Conservation (phyloP, 2,888 invertebrate genomes). For the Folsomia manolachei region DNA sequence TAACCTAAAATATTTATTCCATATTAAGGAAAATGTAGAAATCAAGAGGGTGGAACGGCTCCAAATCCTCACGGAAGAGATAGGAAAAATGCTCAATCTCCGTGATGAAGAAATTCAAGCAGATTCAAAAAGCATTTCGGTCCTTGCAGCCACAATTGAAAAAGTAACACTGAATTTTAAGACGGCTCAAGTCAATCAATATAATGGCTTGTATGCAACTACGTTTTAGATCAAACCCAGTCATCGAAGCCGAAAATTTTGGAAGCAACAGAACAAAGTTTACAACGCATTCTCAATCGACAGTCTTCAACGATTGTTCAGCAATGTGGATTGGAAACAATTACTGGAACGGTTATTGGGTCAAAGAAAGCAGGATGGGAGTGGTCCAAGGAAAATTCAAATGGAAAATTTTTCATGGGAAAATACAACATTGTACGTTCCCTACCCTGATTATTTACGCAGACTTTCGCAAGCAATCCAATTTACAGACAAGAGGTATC, state of each 20-base stretch:
- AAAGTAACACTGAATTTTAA: constrained; percentile 38
- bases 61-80: constrained; percentile 34
- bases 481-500: constrained; percentile 47
- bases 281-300: constrained; percentile 55
- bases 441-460: constrained; percentile 52
- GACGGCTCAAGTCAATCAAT: background rate
- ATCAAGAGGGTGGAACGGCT: constrained; percentile 39
- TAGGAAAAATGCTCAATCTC: constrained; percentile 35
- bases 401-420: constrained; percentile 35
- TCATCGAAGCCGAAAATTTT: constrained; percentile 47
- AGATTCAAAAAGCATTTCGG: constrained; percentile 32
- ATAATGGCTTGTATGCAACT: background rate
- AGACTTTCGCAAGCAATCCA: constrained; percentile 51
- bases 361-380: constrained; percentile 7
- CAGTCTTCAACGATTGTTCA: constrained; percentile 56
- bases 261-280: constrained; percentile 53
- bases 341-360: constrained; percentile 31
- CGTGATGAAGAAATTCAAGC: constrained; percentile 37
- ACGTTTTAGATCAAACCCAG: constrained; percentile 42
- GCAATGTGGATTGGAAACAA: constrained; percentile 52
- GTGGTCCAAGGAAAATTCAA: background rate
- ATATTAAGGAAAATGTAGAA: constrained; percentile 41
- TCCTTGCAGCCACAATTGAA: constrained; percentile 42
- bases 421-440: constrained; percentile 52
- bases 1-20: background rate